Evolutionary conservation across 2,797 vertebrate genomes (phyloP), one percentile per base, ranked within the genome.

Genomic region (Muscicapa striata): DNA sequence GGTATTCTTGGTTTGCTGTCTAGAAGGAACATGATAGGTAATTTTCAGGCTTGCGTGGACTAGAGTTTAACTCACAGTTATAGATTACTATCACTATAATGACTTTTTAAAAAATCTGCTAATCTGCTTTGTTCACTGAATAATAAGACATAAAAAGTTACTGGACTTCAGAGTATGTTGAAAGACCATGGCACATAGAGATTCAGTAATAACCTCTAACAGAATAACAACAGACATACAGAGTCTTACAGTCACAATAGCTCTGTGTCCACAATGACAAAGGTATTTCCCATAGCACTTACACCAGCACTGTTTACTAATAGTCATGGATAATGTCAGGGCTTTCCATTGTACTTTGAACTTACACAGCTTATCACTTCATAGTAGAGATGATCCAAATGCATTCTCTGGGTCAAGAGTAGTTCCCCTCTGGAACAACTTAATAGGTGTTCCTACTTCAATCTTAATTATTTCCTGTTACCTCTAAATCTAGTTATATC

Each of bases 341-440:
- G 36, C 27, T 90, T 95, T 77, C 54, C 49, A 58, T 58, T 84
- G 54, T 88, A 72, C 51, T 86, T 94, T 84, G 81, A 94, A 82
- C 6, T 87, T 82, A 72, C 20, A 66, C 43, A 76, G 70, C 48
- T 94, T 95, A 94, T 63, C 67, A 23, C 89, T 90, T 95, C 70
- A 57, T 82, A 82, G 55, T 12, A 69, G 59, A 62, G 74, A 87
- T 89, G 51, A 78, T 81, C 27, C 54, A 84, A 80, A 93, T 40
- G 49, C 38, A 52, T 86, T 84, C 32, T 72, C 76, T 68, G 20
- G 2, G 86, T 93, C 66, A 78, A 81, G 93, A 69, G 46, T 40
- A 75, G 11, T 23, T 94, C n/a, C 27, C 11, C 69, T 75, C 54
- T 84, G 49, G 46, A 68, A 43, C 10, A 52, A 46, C 11, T 72